Percentiles rank a stretch among this genome's conserved stretches.
phyloP scores from a whole-genome alignment of 2,113 vertebrate genomes.

The Petrocephalus microphthalmus region DNA sequence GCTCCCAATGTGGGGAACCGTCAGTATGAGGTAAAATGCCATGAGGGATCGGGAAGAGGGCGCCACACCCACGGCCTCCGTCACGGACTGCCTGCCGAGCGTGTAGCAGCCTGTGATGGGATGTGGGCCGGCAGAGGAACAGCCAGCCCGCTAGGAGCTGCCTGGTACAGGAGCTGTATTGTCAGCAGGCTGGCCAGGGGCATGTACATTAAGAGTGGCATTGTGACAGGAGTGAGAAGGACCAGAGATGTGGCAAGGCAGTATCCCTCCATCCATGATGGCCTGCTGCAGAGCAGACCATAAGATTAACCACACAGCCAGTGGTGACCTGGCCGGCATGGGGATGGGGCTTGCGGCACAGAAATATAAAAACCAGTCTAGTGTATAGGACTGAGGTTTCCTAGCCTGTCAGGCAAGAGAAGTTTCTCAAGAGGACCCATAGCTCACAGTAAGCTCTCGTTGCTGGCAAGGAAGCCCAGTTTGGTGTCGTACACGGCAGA shows the following conservation, averaged over 20 bases:
- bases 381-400: no score
- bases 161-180: constrained; percentile 52
- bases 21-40: neutral
- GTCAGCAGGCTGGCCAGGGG: constrained; percentile 23
- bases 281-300: constrained; percentile 9
- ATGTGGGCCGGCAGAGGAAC: neutral
- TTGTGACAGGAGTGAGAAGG: constrained; percentile 52
- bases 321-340: no score
- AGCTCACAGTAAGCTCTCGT: neutral
- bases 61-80: neutral
- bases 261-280: neutral
- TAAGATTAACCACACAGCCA: neutral
- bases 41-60: neutral
- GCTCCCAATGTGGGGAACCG: neutral
- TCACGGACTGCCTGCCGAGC: neutral
- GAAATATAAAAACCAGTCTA: no score
- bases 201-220: neutral
- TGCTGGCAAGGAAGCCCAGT: neutral
- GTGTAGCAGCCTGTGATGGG: constrained; percentile 7
- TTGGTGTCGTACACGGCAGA: neutral
- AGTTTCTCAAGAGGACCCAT: neutral
- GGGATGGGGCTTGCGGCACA: neutral
- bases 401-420: no score
- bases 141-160: constrained; percentile 25
- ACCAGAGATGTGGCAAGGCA: constrained; percentile 38